Evolutionary conservation across 2,113 vertebrate genomes (phyloP).

Genomic region (Chunga burmeisteri): DNA sequence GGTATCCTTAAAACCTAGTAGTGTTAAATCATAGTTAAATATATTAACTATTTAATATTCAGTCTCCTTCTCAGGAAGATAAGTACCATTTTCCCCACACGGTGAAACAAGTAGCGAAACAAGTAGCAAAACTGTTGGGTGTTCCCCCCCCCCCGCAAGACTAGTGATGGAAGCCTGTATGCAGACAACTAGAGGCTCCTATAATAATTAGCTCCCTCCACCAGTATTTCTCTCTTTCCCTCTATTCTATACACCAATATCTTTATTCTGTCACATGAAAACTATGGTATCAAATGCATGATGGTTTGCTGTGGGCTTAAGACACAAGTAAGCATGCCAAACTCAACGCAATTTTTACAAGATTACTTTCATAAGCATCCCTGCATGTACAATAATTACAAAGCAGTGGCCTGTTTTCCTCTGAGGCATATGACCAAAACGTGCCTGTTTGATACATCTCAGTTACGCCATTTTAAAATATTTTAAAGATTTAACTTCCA

Average conservation of each 20-base stretch:
- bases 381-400: neutral
- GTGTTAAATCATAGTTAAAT: neutral
- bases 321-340: neutral
- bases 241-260: neutral
- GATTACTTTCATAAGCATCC: neutral
- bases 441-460: neutral
- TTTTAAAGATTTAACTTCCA: neutral
- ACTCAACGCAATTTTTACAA: neutral
- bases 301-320: neutral
- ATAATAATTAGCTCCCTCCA: neutral
- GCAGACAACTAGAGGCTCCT: neutral
- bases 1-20: neutral
- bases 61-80: neutral
- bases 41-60: neutral
- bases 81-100: neutral
- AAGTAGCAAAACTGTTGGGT: neutral
- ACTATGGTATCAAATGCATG: neutral
- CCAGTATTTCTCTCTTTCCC: neutral
- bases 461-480: neutral
- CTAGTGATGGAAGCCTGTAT: neutral
- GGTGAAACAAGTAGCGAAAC: neutral
- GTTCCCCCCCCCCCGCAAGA: neutral
- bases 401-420: neutral
- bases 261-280: neutral
- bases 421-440: neutral